Evolutionary conservation across 2,888 invertebrate species (phyloP), one percentile per base, ranked within the genome.

Genomic region (Microctonus brassicae): DNA sequence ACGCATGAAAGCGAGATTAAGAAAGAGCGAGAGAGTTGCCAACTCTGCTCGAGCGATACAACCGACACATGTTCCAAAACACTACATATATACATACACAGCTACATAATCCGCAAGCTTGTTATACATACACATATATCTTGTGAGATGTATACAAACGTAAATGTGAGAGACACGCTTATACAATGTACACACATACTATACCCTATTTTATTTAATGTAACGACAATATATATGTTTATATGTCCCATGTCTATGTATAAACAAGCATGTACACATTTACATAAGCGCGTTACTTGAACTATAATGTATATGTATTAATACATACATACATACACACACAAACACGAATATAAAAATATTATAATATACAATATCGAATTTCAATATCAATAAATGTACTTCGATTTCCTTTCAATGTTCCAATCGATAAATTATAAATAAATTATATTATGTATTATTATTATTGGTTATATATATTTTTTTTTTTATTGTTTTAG

Each of bases 1-100:
- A 62, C 57, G 62, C 58, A 29, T 33, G 9, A 57, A 60, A 55
- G 68, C 63, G 55, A 61, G 67, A 64, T 64, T 39, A 57, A 72
- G 69, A 47, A 61, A 64, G 68, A 70, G 53, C 26, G 75, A 57
- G 72, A 76, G 75, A 83, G 83, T 84, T 82, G 82, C 79, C 80
- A 84, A 83, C 84, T 83, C 81, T 76, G 80, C 60, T 64, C 64
- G 78, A 82, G 80, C 84, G 83, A 85, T 85, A 84, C 84, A 85
- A 63, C 83, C 83, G 84, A 86, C 85, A 86, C 85, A 84, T 86
- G 86, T 86, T 86, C 81, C 81, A 81, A 81, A 63, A n/a, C 83
- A 80, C 81, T 63, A 47, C 77, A 47, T 47, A 47, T 47, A 47
- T 17, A 47, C 17, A 47, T n/a, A 47, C 17, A 47, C 17, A 78